phyloP scores from a whole-genome alignment of 2,797 vertebrate species.

The Scarus forsteni region DNA sequence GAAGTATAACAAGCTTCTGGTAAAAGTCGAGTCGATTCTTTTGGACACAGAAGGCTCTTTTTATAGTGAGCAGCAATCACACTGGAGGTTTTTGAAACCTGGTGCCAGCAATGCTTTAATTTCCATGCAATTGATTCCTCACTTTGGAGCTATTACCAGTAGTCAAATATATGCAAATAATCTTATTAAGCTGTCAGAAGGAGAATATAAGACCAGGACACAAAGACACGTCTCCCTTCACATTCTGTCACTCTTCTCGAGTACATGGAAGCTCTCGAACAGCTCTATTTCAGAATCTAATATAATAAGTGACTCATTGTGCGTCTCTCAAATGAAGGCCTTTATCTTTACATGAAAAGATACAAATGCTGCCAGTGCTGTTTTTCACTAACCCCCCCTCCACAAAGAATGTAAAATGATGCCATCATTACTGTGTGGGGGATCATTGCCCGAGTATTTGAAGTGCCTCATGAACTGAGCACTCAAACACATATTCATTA shows the following conservation, averaged over 20 bases:
- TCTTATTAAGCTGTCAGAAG: slow-evolving; percentile 32
- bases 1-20: slow-evolving; percentile 54
- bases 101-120: slow-evolving; percentile 11
- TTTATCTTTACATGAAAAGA: too few relatives aligned
- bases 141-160: not conserved
- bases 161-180: slow-evolving; percentile 26
- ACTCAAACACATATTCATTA: too few relatives aligned
- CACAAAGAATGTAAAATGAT: too few relatives aligned
- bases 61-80: slow-evolving; percentile 14
- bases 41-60: slow-evolving; percentile 36
- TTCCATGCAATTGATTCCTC: slow-evolving; percentile 7
- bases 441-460: too few relatives aligned
- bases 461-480: too few relatives aligned
- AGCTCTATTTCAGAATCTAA: too few relatives aligned
- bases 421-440: too few relatives aligned
- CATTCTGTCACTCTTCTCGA: not conserved
- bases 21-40: slow-evolving; percentile 55
- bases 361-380: too few relatives aligned
- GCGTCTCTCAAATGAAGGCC: too few relatives aligned
- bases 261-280: too few relatives aligned
- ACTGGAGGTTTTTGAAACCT: slow-evolving; percentile 14
- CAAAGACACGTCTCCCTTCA: not conserved
- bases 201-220: slow-evolving; percentile 7
- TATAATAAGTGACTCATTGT: too few relatives aligned
- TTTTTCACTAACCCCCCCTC: too few relatives aligned